A percentile compares a stretch with the other conserved stretches of the same genome.
Conservation (phyloP, 2,113 vertebrate species). For the Lutjanus erythropterus region DNA sequence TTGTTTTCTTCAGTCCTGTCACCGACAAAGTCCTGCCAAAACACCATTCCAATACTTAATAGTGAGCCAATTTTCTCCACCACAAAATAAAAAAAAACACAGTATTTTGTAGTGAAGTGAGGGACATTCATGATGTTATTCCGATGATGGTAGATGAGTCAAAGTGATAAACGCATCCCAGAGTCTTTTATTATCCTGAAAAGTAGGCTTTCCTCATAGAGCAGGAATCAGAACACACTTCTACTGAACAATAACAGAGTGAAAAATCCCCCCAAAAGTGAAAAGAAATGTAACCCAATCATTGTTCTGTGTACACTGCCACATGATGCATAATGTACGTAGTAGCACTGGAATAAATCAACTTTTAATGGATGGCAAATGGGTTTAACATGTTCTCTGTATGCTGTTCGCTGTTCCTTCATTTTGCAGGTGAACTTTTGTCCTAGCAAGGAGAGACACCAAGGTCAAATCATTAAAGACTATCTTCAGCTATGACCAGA, state of each 20-base stretch:
- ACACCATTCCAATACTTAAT: conserved; percentile 62
- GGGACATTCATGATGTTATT: conserved; percentile 63
- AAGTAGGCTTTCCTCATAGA: conserved; percentile 76
- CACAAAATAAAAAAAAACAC: conserved; percentile 37
- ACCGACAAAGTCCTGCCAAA: conserved; percentile 64
- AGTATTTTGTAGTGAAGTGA: conserved; percentile 63
- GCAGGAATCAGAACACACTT: conserved; percentile 75
- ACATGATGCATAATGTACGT: conserved; percentile 81
- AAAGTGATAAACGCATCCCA: conserved; percentile 65
- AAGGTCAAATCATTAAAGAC: conserved; percentile 79
- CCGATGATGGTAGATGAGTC: conserved; percentile 67
- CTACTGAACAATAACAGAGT: conserved; percentile 66
- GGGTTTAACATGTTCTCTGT: conserved; percentile 79
- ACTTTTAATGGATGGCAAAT: conserved; percentile 79
- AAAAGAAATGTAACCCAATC: conserved; percentile 77
- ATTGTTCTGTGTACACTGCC: conserved; percentile 86
- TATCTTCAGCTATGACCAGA: conserved; percentile 71
- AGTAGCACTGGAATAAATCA: conserved; percentile 84
- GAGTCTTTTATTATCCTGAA: conserved; percentile 67
- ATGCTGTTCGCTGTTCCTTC: conserved; percentile 72
- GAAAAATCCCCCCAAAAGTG: conserved; percentile 61
- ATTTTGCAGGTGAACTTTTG: conserved; percentile 80
- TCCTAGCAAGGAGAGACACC: conserved; percentile 74
- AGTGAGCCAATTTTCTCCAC: conserved; percentile 41
- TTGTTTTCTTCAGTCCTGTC: conserved; percentile 35